phyloP scores from a whole-genome alignment of 92 coral and sea anemone genomes.

The Porites lobata region DNA sequence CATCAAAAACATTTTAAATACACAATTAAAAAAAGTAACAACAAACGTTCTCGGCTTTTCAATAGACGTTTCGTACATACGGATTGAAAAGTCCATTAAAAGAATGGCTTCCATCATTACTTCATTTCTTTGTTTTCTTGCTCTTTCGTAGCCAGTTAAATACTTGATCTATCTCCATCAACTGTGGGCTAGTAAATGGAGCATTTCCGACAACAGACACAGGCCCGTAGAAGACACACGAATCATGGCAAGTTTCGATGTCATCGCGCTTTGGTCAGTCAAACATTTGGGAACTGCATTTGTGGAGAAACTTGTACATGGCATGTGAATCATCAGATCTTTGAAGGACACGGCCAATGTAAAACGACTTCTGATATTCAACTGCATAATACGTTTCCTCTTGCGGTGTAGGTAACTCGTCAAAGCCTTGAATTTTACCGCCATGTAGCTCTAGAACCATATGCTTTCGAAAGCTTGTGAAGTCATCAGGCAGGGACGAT shows the following conservation, averaged over 20 bases:
- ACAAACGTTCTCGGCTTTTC: no score
- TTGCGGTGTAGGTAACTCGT: conserved; percentile 14
- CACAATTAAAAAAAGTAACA: no score
- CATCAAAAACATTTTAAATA: no score
- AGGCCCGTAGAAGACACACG: conserved; percentile 54
- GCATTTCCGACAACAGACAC: conserved; percentile 38
- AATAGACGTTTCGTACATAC: no score
- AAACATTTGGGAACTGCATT: background rate
- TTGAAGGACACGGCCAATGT: conserved; percentile 44
- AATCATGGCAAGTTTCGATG: conserved; percentile 27
- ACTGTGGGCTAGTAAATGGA: conserved; percentile 47
- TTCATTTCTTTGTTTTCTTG: conserved; percentile 21
- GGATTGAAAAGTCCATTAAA: no score
- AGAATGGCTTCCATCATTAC: background rate
- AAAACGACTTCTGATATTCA: conserved; percentile 22
- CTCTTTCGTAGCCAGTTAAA: conserved; percentile 30
- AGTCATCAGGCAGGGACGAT: background rate
- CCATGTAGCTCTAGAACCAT: conserved; percentile 19
- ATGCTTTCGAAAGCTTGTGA: conserved; percentile 12
- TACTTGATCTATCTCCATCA: conserved; percentile 51
- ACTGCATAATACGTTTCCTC: conserved; percentile 50
- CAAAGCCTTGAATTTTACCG: conserved; percentile 21
- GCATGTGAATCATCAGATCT: conserved; percentile 16
- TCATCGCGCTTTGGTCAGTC: conserved; percentile 30
- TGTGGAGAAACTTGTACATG: conserved; percentile 6